These are phyloP conservation scores for Fukomys damarensis DNA, from an alignment of 2,113 vertebrate genomes.

Conservation along the genomic window DNA sequence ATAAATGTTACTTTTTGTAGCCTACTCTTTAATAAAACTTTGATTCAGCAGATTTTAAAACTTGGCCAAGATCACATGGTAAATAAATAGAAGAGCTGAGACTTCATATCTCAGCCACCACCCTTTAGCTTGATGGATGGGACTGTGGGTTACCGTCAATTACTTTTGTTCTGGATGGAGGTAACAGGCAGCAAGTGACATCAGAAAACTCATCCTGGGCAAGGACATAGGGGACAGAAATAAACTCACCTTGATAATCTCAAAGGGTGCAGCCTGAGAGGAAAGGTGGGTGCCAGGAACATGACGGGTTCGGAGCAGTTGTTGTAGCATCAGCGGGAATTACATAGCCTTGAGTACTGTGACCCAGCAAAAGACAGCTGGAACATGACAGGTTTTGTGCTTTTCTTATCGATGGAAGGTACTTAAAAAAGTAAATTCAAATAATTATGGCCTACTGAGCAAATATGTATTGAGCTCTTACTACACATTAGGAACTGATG, in stretches of 20 bases:
- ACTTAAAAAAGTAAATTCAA: neutral
- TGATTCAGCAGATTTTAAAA: slow-evolving; percentile 8
- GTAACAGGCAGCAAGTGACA: neutral
- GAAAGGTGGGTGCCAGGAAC: neutral
- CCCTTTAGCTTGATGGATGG: neutral
- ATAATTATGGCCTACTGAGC: neutral
- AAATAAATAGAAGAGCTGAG: slow-evolving; percentile 18
- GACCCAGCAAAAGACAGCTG: neutral
- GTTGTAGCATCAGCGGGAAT: neutral
- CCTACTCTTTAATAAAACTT: slow-evolving; percentile 21
- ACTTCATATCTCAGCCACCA: neutral
- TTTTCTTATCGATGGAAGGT: neutral
- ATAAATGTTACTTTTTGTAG: neutral
- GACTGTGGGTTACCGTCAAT: neutral
- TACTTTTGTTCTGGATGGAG: slow-evolving; percentile 64
- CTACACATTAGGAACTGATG: neutral
- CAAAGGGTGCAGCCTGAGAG: neutral
- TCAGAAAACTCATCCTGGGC: slow-evolving; percentile 34
- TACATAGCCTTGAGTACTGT: neutral
- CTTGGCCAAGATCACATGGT: neutral
- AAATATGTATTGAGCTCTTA: neutral
- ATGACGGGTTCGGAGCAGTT: neutral
- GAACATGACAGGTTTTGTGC: neutral
- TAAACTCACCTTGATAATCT: neutral
- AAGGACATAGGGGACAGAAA: neutral